Conservation (phyloP, 1,140 invertebrate species). For the Drosophila leontia region DNA sequence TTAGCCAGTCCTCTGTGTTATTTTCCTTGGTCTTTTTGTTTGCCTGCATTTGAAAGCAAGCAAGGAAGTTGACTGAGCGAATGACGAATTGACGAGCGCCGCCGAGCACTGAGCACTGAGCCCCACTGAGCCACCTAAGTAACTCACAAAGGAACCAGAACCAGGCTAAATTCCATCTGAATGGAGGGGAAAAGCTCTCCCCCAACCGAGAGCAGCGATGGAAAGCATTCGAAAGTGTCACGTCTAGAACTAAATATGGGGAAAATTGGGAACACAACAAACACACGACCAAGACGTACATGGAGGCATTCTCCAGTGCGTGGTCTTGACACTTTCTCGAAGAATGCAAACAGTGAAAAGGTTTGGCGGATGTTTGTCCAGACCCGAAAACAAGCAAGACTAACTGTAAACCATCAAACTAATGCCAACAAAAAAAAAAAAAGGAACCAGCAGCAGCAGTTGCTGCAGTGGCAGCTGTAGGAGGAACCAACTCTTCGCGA, state of each 20-base stretch:
- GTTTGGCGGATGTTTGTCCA: conserved; percentile 67
- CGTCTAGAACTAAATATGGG: conserved; percentile 81
- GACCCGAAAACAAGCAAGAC: conserved; percentile 43
- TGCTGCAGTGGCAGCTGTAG: conserved; percentile 8
- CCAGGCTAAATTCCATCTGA: conserved; percentile 16
- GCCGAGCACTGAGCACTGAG: conserved; percentile 22
- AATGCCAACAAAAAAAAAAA: conserved; percentile 34
- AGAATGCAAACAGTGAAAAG: conserved; percentile 71
- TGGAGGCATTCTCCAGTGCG: conserved; percentile 27
- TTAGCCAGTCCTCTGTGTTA: conserved; percentile 62
- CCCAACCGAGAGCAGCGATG: conserved; percentile 9
- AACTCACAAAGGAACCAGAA: conserved; percentile 40
- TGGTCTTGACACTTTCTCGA: conserved; percentile 79
- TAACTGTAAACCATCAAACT: conserved; percentile 70
- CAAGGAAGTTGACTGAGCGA: conserved; percentile 71
- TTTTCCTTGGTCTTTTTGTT: conserved; percentile 29
- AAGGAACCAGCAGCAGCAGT: not conserved
- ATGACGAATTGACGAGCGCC: conserved; percentile 38
- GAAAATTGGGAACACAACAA: conserved; percentile 77
- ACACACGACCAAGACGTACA: not conserved
- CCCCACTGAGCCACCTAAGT: conserved; percentile 29
- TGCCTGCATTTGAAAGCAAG: conserved; percentile 73
- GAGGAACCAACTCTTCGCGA: conserved; percentile 25
- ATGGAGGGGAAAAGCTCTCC: conserved; percentile 39
- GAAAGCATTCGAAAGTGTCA: conserved; percentile 80